A percentile compares a stretch with the other conserved stretches of the same genome.
These are phyloP conservation scores for Argya squamiceps DNA, from an alignment of 2,797 vertebrate genomes.

Conservation along the genomic window DNA sequence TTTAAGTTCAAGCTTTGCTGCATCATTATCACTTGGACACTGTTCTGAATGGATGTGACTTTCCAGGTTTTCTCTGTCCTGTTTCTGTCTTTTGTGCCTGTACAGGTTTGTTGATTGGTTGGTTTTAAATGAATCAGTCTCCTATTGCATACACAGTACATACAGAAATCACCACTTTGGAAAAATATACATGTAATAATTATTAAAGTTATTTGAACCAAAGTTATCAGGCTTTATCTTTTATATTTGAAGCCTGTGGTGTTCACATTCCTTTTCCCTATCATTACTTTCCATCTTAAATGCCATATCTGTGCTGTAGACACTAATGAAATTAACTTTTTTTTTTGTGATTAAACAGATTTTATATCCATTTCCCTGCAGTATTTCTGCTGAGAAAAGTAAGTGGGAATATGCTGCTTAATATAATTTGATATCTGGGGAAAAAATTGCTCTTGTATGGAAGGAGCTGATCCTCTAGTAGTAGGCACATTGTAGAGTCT, in stretches of 20 bases:
- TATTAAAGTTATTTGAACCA: slow-evolving; percentile 77
- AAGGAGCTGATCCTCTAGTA: background rate
- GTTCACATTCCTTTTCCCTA: slow-evolving; percentile 40
- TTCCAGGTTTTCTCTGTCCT: slow-evolving; percentile 67
- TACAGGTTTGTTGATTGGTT: slow-evolving; percentile 67
- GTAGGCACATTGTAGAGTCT: slow-evolving; percentile 40
- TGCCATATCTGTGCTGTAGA: background rate
- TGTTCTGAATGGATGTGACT: slow-evolving; percentile 25
- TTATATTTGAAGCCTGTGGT: slow-evolving; percentile 60
- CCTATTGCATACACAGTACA: slow-evolving; percentile 54
- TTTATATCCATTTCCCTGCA: slow-evolving; percentile 11
- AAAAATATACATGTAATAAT: slow-evolving; percentile 57
- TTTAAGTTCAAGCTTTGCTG: slow-evolving; percentile 1
- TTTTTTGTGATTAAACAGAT: background rate
- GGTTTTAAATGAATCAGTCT: slow-evolving; percentile 52
- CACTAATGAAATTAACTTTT: background rate
- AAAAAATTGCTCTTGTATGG: background rate
- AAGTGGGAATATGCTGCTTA: slow-evolving; percentile 22
- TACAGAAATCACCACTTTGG: slow-evolving; percentile 19
- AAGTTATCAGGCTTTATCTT: slow-evolving; percentile 71
- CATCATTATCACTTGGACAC: slow-evolving; percentile 45
- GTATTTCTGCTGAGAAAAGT: slow-evolving; percentile 29
- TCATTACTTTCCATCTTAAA: slow-evolving; percentile 7
- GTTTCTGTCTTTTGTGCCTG: slow-evolving; percentile 77
- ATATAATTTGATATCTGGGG: background rate